These are phyloP conservation scores for Helarctos malayanus DNA, from an alignment of 2,797 vertebrate genomes.

Conservation along the genomic window DNA sequence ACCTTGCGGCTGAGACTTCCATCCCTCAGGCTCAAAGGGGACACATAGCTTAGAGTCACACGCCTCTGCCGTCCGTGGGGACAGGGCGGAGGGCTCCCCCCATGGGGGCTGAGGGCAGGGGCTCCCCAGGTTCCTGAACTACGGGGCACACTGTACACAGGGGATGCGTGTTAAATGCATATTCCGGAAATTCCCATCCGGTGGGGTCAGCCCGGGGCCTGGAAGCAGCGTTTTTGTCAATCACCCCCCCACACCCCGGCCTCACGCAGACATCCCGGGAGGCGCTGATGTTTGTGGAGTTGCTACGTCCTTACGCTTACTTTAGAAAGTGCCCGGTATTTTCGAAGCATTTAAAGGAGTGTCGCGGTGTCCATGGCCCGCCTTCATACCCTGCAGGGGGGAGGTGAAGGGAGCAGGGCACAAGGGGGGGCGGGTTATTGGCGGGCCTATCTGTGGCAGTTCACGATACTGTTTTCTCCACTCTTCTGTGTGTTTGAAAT, in stretches of 20 bases:
- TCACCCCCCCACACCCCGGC: too few species aligned
- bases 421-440: fast-evolving
- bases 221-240: fast-evolving
- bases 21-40: neutral
- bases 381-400: fast-evolving
- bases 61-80: neutral
- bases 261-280: fast-evolving
- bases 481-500: neutral
- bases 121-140: neutral
- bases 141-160: fast-evolving
- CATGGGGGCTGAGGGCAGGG: neutral
- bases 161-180: fast-evolving
- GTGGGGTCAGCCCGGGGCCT: fast-evolving
- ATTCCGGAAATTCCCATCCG: fast-evolving
- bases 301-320: fast-evolving
- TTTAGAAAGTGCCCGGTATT: neutral
- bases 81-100: too few species aligned
- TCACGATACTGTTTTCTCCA: fast-evolving
- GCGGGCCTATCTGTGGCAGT: fast-evolving
- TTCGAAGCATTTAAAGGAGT: too few species aligned
- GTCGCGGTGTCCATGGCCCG: fast-evolving
- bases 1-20: fast-evolving
- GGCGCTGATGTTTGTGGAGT: fast-evolving
- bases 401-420: neutral
- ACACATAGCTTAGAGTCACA: neutral